These are phyloP conservation scores for Typhlichthys subterraneus DNA, from an alignment of 2,797 vertebrate species.

Conservation along the genomic window DNA sequence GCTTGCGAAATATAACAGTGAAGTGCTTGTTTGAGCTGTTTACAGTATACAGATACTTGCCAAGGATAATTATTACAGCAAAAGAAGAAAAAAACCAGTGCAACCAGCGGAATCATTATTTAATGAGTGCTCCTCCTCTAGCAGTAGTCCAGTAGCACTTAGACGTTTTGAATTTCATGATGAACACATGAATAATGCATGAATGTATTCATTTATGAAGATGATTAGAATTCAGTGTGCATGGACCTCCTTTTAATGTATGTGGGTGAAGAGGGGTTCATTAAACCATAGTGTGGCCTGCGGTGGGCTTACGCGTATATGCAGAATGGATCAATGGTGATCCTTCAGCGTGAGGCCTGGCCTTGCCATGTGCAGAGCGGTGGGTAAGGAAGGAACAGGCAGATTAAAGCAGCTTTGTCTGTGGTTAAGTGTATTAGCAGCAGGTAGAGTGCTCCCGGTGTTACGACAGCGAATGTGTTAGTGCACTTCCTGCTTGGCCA, in stretches of 20 bases:
- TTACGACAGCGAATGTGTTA: constrained; percentile 74
- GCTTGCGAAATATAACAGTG: no score
- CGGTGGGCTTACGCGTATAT: constrained; percentile 45
- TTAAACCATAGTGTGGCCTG: constrained; percentile 37
- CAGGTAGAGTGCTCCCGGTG: constrained; percentile 78
- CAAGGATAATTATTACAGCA: no score
- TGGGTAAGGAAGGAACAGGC: constrained; percentile 41
- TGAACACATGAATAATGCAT: not conserved
- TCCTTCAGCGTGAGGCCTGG: constrained; percentile 58
- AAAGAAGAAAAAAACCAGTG: no score
- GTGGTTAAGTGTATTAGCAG: constrained; percentile 81
- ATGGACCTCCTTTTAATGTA: constrained; percentile 25
- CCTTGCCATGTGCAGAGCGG: constrained; percentile 54
- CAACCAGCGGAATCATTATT: not conserved
- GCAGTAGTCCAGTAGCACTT: not conserved
- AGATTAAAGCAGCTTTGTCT: constrained; percentile 81
- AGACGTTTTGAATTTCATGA: not conserved
- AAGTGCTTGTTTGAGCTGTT: no score
- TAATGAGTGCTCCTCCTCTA: not conserved
- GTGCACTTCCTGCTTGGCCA: constrained; percentile 72
- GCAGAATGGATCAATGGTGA: constrained; percentile 58
- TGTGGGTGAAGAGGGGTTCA: constrained; percentile 46
- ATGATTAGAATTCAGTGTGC: constrained; percentile 10
- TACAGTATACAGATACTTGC: no score
- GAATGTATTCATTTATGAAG: not conserved